A percentile compares a stretch with the other conserved stretches of the same genome.
These are phyloP conservation scores for Halcyon smyrnensis DNA, from an alignment of 2,797 vertebrate genomes.

Conservation along the genomic window DNA sequence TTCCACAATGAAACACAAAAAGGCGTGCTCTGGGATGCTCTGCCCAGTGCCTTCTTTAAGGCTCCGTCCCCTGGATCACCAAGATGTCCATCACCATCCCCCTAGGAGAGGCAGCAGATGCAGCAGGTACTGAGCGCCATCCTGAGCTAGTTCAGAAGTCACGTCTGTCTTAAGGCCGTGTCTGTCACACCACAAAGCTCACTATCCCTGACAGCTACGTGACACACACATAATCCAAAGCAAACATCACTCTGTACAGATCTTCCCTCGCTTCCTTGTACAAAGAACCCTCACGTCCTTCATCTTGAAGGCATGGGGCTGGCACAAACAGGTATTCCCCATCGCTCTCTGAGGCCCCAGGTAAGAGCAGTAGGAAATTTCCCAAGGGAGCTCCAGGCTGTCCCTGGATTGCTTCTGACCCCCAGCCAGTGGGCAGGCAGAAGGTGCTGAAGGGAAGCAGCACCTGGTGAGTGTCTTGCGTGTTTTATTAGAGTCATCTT, in stretches of 20 bases:
- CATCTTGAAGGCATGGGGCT: rapidly evolving
- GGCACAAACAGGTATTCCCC: background rate
- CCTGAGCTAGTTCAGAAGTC: background rate
- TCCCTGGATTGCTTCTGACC: background rate
- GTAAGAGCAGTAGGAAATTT: background rate
- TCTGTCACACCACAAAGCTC: background rate
- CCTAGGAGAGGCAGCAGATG: background rate
- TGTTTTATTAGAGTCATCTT: background rate
- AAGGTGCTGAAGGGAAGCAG: background rate
- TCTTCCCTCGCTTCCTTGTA: background rate
- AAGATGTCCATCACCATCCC: background rate
- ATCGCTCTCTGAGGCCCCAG: rapidly evolving
- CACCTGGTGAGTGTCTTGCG: background rate
- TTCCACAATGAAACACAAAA: background rate
- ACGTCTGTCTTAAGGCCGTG: background rate
- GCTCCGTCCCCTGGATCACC: background rate
- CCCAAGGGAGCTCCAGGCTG: background rate
- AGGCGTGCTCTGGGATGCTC: background rate
- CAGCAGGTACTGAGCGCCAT: rapidly evolving
- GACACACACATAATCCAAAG: background rate
- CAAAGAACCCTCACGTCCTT: rapidly evolving
- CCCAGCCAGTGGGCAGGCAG: background rate
- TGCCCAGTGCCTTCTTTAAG: background rate
- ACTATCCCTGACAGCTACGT: rapidly evolving
- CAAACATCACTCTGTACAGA: background rate